Conservation (phyloP, 2,113 vertebrate species). For the Myotis davidii region DNA sequence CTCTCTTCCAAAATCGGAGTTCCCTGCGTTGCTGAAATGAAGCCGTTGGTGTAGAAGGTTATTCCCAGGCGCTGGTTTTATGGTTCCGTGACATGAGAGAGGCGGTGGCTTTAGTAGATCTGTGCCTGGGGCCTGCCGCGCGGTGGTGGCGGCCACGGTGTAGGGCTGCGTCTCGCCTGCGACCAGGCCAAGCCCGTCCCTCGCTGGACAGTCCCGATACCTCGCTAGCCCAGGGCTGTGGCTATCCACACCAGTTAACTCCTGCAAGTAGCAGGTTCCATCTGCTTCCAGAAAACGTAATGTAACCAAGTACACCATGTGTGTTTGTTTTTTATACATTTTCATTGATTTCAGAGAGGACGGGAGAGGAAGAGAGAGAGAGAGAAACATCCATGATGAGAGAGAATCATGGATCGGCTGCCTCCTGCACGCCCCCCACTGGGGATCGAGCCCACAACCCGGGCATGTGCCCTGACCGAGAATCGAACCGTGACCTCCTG, state of each 20-base stretch:
- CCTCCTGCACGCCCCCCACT: too few relatives aligned
- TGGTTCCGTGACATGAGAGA: neutral
- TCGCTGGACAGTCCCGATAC: neutral
- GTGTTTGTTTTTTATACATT: too few relatives aligned
- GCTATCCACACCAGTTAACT: neutral
- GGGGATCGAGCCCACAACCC: too few relatives aligned
- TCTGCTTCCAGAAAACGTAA: neutral
- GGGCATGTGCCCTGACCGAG: too few relatives aligned
- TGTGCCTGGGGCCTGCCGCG: neutral
- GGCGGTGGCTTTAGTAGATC: neutral
- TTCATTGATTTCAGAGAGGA: too few relatives aligned
- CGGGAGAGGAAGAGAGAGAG: too few relatives aligned
- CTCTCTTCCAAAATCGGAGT: neutral
- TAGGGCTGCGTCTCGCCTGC: neutral
- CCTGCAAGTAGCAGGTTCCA: neutral
- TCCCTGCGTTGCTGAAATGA: neutral
- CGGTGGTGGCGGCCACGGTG: accelerated
- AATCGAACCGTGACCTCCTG: too few relatives aligned
- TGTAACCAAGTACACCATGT: neutral
- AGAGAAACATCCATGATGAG: too few relatives aligned
- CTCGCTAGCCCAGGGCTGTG: neutral
- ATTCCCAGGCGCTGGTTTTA: neutral
- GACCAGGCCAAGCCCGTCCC: neutral
- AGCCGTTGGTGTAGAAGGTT: neutral
- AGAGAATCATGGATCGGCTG: too few relatives aligned